phyloP scores from a whole-genome alignment of 1,140 invertebrate genomes.

The Hyphantria cunea region DNA sequence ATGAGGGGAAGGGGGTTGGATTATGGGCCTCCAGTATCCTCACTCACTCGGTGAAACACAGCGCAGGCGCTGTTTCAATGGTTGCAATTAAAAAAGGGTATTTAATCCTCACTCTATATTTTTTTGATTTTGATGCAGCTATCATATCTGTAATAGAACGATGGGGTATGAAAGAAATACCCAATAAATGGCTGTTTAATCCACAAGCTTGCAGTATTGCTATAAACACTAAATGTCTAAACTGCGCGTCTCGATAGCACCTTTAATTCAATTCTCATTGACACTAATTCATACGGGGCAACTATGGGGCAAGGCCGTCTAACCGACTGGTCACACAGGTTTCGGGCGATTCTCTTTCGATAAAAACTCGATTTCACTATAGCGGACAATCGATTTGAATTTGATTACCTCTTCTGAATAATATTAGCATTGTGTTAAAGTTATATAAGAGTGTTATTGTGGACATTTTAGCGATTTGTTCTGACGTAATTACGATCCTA shows the following conservation, averaged over 20 bases:
- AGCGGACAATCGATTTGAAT: neutral
- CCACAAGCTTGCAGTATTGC: neutral
- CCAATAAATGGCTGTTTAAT: neutral
- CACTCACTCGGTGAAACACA: too few relatives aligned
- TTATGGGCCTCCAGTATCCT: too few relatives aligned
- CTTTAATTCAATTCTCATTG: slow-evolving; percentile 32
- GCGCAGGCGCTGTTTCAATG: too few relatives aligned
- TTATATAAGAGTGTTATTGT: neutral
- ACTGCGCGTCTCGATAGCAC: neutral
- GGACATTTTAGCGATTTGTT: neutral
- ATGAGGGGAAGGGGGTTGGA: too few relatives aligned
- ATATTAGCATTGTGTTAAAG: slow-evolving; percentile 1
- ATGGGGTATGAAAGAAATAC: neutral
- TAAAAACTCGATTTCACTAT: slow-evolving; percentile 16
- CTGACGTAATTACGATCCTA: neutral
- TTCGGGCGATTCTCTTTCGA: slow-evolving; percentile 3
- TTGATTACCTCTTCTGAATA: slow-evolving; percentile 4
- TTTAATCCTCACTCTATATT: too few relatives aligned
- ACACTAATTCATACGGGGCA: slow-evolving; percentile 22
- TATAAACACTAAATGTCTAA: neutral
- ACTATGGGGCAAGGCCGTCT: slow-evolving; percentile 22
- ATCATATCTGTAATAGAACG: neutral
- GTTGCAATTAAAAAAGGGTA: too few relatives aligned
- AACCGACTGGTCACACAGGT: slow-evolving; percentile 8
- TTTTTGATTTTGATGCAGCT: too few relatives aligned